phyloP scores from a whole-genome alignment of 2,113 vertebrate genomes.

The Hydropotes inermis region DNA sequence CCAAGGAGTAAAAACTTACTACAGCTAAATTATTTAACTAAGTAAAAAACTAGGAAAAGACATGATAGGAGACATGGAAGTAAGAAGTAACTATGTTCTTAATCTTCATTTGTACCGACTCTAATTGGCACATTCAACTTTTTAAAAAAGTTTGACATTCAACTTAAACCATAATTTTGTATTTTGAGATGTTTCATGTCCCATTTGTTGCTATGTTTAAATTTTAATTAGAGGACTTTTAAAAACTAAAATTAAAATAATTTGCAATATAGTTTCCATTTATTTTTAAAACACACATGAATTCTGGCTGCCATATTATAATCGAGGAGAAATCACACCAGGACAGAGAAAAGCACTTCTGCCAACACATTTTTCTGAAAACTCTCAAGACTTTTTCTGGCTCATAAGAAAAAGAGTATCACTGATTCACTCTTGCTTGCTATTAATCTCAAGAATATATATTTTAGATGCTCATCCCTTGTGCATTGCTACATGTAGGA shows the following conservation, averaged over 20 bases:
- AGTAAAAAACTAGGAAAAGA: background rate
- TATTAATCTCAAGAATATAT: conserved; percentile 7
- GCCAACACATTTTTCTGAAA: conserved; percentile 15
- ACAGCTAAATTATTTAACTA: background rate
- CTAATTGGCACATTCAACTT: background rate
- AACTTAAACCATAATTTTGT: conserved; percentile 3
- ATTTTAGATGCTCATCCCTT: background rate
- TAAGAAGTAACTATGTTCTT: conserved; percentile 38
- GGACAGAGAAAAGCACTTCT: background rate
- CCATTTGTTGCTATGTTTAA: background rate
- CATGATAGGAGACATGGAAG: background rate
- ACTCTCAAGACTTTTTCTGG: background rate
- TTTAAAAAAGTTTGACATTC: conserved; percentile 41
- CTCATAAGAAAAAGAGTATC: background rate
- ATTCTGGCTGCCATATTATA: conserved; percentile 31
- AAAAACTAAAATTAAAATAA: background rate
- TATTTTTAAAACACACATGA: conserved; percentile 33
- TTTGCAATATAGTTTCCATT: background rate
- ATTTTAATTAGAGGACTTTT: conserved; percentile 22
- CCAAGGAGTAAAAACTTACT: background rate
- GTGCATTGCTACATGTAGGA: background rate
- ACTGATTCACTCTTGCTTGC: background rate
- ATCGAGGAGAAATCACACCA: background rate
- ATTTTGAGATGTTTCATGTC: conserved; percentile 51
- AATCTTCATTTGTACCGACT: conserved; percentile 4